Base-by-base conservation (phyloP, 2,888 invertebrate genomes). In the Scaptomyza tumidula region DNA sequence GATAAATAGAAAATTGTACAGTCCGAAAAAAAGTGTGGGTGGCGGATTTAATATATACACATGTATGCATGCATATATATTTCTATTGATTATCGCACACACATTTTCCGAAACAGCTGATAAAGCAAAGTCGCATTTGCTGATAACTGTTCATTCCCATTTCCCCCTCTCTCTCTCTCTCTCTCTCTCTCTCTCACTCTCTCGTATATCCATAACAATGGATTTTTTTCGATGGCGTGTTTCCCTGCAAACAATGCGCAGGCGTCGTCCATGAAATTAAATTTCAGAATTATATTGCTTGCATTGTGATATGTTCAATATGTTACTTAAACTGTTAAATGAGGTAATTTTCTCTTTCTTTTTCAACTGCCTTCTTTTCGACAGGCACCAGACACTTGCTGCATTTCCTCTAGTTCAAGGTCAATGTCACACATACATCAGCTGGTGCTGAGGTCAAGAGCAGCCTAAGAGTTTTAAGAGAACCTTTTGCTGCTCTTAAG, bases 371-470 rank as follows among this genome's bases (percentile, higher is more conserved):
- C 19, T 43, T 4, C 31, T 27, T 44, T 16, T 9, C 13, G 9
- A 9, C 43, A 29, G 49, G 19, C n/a, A 14, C 11, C 59, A 39
- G 55, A 54, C 79, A 71, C 75, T 68, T 76, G 80, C 71, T 78
- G 80, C 80, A 61, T 43, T 71, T 46, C 48, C 60, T 41, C 10
- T 27, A 31, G 41, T 62, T 63, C 81, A 86, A 85, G 84, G 84
- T 78, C 86, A 86, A 67, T 78, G 71, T 70, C 33, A 6, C 6
- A 14, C 39, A 9, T 14, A 39, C 13, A 39, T 19, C 80, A 84
- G 75, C 65, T 70, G 41, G 16, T 16, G 68, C 58, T 62, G 46
- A 24, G 19, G 14, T 14, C 9, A 49, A 60, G 52, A 50, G 56
- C 33, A 33, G 3, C 6, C 6, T 35, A 48, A 46, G 59, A 45